phyloP scores from a whole-genome alignment of 2,888 invertebrate genomes.

The Creontiades dilutus region DNA sequence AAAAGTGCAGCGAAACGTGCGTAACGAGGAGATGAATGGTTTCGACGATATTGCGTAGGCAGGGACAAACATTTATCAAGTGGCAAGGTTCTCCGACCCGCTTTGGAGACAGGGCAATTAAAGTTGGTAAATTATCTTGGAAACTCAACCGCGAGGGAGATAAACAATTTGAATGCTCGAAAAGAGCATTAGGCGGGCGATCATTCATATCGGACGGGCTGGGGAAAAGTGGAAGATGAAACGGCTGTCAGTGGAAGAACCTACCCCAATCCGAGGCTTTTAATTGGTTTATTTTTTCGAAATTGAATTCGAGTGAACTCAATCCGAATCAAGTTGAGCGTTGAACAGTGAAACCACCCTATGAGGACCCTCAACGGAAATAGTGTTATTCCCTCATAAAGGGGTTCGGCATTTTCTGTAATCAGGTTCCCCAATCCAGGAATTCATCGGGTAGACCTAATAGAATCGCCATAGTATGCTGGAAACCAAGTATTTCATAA shows the following conservation, averaged over 20 bases:
- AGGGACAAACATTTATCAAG: constrained; percentile 62
- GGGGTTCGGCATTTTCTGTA: no score
- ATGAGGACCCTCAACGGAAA: no score
- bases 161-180: neutral
- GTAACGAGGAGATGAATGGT: constrained; percentile 53
- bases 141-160: neutral
- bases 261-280: neutral
- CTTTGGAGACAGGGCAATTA: constrained; percentile 47
- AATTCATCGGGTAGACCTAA: no score
- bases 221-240: neutral
- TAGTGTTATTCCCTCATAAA: no score
- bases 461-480: no score
- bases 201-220: neutral
- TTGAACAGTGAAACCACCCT: no score
- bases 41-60: constrained; percentile 41
- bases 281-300: no score
- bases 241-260: neutral
- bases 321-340: no score
- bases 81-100: neutral
- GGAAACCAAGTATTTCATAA: no score
- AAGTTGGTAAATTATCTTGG: constrained; percentile 48
- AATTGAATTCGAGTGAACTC: no score
- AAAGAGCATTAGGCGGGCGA: neutral
- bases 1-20: constrained; percentile 43
- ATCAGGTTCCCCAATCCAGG: no score